Evolutionary conservation across 2,888 invertebrate genomes (phyloP), one percentile per base, ranked within the genome.

Genomic region (Oxystoma pomonae): DNA sequence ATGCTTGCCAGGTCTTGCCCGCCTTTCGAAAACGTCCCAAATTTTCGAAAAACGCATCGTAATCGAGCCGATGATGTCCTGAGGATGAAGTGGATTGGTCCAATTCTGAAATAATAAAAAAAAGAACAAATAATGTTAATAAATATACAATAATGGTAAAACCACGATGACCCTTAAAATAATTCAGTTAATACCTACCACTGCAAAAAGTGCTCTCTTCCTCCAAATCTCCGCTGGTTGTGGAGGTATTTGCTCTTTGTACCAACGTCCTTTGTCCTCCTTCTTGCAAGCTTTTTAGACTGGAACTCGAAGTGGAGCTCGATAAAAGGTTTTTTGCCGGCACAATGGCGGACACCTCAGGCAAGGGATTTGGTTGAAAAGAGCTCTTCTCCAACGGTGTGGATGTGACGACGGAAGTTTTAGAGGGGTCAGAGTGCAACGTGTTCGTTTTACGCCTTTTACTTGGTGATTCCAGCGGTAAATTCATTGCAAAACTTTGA

Each of bases 21-120:
- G 56, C 55, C 17, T n/a, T n/a, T 55, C 19, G 55, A 63, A 59
- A 20, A 52, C 49, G 55, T 18, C 50, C 20, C 20, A 55, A 20
- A 19, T 35, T 20, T 16, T 50, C 50, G 16, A 63, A 56, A 20
- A 63, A 63, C 7, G 55, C 59, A 22, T 63, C 59, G 20, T 63
- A 63, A 51, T 63, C 58, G 3, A 59, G 20, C 5, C 3, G 17
- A 55, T 55, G 20, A 19, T 19, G n/a, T 7, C 53, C 17, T 17
- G 52, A 22, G 20, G 16, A 51, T 20, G 21, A 53, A 57, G 5
- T 57, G 20, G 22, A 19, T 35, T 21, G 20, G 51, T 59, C 51
- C 52, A 35, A 35, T 7, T 35, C 35, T 35, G n/a, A n/a, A n/a
- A n/a, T n/a, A n/a, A n/a, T n/a, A n/a, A n/a, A n/a, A n/a, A n/a